Conservation (phyloP, 2,888 invertebrate species). For the Amorpha juglandis region DNA sequence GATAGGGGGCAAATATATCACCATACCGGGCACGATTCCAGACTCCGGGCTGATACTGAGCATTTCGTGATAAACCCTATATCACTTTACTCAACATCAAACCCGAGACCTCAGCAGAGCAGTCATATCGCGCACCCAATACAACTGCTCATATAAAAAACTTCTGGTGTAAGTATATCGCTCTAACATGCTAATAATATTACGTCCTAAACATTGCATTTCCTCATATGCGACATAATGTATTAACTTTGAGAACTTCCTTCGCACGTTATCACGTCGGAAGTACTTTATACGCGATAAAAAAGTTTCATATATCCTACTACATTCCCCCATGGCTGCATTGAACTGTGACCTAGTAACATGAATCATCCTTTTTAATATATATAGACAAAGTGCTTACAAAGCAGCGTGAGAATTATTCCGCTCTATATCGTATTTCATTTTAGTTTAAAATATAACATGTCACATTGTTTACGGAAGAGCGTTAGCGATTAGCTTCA, state of each 20-base stretch:
- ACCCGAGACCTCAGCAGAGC: no score
- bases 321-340: neutral
- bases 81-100: no score
- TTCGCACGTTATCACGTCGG: conserved; percentile 4
- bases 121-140: no score
- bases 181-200: neutral
- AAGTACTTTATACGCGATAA: neutral
- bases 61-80: no score
- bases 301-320: conserved; percentile 13
- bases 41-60: no score
- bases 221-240: neutral
- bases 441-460: neutral
- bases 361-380: conserved; percentile 12
- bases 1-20: no score
- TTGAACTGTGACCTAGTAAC: conserved; percentile 10
- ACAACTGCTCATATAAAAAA: no score
- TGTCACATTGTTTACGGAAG: no score
- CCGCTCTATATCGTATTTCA: neutral
- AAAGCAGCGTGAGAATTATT: conserved; percentile 4
- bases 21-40: no score
- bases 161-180: no score
- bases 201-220: neutral
- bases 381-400: conserved; percentile 8
- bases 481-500: no score
- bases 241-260: neutral